phyloP scores from a whole-genome alignment of 2,797 vertebrate genomes.

The Cuniculus paca region DNA sequence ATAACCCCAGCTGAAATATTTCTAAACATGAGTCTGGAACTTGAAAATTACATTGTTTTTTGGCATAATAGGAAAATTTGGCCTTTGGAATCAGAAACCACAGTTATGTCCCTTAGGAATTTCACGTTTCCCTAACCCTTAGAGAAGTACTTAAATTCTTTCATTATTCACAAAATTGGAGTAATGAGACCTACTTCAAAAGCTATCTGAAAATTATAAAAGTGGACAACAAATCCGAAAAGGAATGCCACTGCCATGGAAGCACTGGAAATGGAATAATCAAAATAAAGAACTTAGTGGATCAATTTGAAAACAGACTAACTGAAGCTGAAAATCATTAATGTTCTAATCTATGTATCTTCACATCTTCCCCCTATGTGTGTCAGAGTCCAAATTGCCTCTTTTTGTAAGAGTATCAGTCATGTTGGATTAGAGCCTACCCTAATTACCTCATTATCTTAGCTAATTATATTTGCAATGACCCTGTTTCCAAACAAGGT shows the following conservation, averaged over 20 bases:
- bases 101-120: background rate
- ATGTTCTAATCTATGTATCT: background rate
- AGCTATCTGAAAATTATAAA: background rate
- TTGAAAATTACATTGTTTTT: background rate
- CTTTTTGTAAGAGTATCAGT: background rate
- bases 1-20: background rate
- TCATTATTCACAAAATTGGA: background rate
- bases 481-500: background rate
- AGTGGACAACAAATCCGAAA: background rate
- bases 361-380: background rate
- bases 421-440: background rate
- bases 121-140: background rate
- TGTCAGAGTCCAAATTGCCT: background rate
- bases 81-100: background rate
- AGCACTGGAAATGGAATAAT: background rate
- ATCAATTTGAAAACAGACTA: background rate
- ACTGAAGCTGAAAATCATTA: background rate
- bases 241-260: background rate
- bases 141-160: background rate
- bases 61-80: background rate
- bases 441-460: background rate
- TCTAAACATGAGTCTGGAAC: background rate
- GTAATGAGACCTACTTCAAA: background rate
- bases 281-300: background rate
- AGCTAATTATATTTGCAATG: background rate